Conservation (phyloP, 2,888 invertebrate species). For the Harpalus rubripes region DNA sequence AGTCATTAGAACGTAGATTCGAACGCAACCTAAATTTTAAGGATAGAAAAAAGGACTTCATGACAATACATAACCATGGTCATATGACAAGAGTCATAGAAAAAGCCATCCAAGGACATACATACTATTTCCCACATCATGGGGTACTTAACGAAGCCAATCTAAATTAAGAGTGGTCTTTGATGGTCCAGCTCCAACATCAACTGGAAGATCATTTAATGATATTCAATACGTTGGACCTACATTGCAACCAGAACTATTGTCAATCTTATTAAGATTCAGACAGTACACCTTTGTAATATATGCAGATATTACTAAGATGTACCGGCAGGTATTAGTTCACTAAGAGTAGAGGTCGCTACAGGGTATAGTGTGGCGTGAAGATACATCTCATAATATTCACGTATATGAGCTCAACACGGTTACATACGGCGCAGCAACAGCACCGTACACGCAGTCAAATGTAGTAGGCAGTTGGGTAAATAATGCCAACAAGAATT, state of each 20-base stretch:
- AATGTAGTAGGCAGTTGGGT: slow-evolving; percentile 67
- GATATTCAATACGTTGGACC: slow-evolving; percentile 69
- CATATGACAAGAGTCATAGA: no score
- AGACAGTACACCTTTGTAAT: slow-evolving; percentile 69
- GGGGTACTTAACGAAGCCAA: no score
- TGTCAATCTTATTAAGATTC: slow-evolving; percentile 70
- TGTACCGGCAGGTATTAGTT: no score
- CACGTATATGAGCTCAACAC: slow-evolving; percentile 67
- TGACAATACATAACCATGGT: no score
- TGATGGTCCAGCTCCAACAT: background rate
- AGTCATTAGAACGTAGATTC: no score
- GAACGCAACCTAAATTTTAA: no score
- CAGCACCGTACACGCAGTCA: slow-evolving; percentile 68
- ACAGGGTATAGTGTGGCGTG: no score
- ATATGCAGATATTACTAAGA: slow-evolving; percentile 70
- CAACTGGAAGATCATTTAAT: slow-evolving; percentile 10
- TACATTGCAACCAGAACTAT: slow-evolving; percentile 69
- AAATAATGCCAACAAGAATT: slow-evolving; percentile 27
- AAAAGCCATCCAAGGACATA: no score
- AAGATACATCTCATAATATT: slow-evolving; percentile 54
- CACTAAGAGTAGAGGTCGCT: no score
- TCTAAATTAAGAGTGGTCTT: background rate
- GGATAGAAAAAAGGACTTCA: no score
- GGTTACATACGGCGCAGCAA: slow-evolving; percentile 68
- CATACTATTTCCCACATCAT: no score